Percentiles rank a stretch among this genome's conserved stretches.
Conservation (phyloP, 2,888 invertebrate genomes). For the Itoplectis maculator region DNA sequence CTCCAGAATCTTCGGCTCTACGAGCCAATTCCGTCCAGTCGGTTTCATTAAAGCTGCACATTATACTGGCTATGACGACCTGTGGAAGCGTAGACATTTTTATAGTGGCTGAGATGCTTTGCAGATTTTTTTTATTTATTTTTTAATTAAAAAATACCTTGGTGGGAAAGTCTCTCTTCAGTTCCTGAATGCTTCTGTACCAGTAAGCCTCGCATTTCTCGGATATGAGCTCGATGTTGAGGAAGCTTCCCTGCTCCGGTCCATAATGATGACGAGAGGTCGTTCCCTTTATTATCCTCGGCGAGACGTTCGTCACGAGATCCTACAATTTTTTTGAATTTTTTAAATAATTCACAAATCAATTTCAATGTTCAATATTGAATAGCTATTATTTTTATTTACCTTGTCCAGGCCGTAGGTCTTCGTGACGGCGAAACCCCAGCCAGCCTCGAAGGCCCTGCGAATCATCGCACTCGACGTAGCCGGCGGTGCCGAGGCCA, state of each 20-base stretch:
- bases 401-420: conserved; percentile 98
- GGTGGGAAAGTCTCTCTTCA: conserved; percentile 96
- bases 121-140: no score
- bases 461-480: conserved; percentile 98
- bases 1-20: conserved; percentile 92
- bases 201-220: conserved; percentile 98
- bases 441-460: conserved; percentile 97
- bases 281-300: conserved; percentile 96
- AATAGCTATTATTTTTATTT: not conserved
- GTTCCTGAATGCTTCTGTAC: conserved; percentile 94
- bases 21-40: conserved; percentile 95
- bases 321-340: conserved; percentile 87
- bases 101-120: no score
- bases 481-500: conserved; percentile 98
- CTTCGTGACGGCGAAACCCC: conserved; percentile 99
- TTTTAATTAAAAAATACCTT: conserved; percentile 88
- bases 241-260: conserved; percentile 97
- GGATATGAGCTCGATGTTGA: conserved; percentile 99
- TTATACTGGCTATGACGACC: conserved; percentile 97
- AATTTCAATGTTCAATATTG: no score
- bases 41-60: conserved; percentile 94
- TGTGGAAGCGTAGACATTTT: conserved; percentile 79
- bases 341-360: not conserved
- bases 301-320: conserved; percentile 98
- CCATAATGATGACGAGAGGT: conserved; percentile 97